A percentile compares a stretch with the other conserved stretches of the same genome.
These are phyloP conservation scores for Mesocricetus auratus DNA, from an alignment of 2,113 vertebrate species.

Conservation along the genomic window DNA sequence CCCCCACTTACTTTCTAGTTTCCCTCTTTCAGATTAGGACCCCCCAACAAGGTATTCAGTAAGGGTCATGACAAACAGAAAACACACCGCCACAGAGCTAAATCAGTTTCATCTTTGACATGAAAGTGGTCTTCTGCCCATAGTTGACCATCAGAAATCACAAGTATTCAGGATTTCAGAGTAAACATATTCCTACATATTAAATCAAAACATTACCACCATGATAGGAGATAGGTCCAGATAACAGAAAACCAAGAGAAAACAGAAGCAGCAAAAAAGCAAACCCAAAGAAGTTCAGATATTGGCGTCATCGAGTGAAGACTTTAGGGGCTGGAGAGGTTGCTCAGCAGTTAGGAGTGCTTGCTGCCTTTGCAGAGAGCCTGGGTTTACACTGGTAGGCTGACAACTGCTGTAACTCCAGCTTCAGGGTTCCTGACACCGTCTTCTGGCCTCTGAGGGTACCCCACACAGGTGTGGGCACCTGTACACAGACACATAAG, in stretches of 20 bases:
- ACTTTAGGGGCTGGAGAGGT: background rate
- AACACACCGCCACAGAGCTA: background rate
- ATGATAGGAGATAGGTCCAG: background rate
- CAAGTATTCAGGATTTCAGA: background rate
- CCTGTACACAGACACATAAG: background rate
- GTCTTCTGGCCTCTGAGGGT: background rate
- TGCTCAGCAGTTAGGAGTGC: background rate
- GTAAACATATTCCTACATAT: background rate
- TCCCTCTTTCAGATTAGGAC: background rate
- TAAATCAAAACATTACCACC: background rate
- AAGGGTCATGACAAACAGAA: background rate
- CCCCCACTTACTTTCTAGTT: background rate
- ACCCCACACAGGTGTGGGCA: background rate
- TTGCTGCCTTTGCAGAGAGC: background rate
- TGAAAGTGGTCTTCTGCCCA: background rate
- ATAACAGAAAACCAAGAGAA: slow-evolving; percentile 1
- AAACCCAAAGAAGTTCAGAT: background rate
- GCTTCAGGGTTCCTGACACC: background rate
- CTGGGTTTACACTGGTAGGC: background rate
- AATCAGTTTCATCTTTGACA: background rate
- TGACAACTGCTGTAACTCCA: background rate
- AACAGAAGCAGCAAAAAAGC: background rate
- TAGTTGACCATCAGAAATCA: background rate
- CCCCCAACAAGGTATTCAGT: background rate
- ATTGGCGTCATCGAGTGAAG: background rate